These are phyloP conservation scores for Ditylenchus weischeri DNA, from an alignment of 2,888 invertebrate species.

Conservation along the genomic window DNA sequence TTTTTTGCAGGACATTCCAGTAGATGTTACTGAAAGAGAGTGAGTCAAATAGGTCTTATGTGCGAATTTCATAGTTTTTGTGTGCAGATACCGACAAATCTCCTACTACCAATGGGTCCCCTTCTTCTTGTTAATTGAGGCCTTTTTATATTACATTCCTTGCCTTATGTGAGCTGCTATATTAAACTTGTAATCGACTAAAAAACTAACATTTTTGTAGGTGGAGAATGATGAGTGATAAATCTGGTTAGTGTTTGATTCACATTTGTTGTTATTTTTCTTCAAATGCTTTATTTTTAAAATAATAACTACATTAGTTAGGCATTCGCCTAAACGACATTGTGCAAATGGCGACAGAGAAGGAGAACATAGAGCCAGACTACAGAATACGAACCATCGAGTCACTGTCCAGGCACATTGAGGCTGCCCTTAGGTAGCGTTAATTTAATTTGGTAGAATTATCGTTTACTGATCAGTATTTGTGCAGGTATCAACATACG, in stretches of 20 bases:
- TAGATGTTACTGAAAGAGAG: constrained; percentile 60
- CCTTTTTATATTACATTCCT: constrained; percentile 63
- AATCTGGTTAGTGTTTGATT: constrained; percentile 58
- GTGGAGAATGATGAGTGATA: constrained; percentile 62
- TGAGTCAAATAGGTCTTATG: no score
- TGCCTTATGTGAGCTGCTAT: constrained; percentile 57
- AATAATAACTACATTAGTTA: constrained; percentile 19
- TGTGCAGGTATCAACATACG: constrained; percentile 55
- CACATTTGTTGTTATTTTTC: neutral
- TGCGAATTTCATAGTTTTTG: no score
- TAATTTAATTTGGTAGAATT: no score
- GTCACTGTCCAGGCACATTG: constrained; percentile 56
- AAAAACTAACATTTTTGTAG: no score
- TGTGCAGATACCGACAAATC: constrained; percentile 47
- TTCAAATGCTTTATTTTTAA: neutral
- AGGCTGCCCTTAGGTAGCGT: constrained; percentile 50
- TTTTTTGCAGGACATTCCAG: constrained; percentile 53
- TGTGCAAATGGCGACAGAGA: constrained; percentile 58
- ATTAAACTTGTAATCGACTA: no score
- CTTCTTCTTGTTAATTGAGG: constrained; percentile 60
- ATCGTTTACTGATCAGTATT: neutral
- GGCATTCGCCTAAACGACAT: constrained; percentile 58
- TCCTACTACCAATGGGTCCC: constrained; percentile 58
- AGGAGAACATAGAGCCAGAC: constrained; percentile 58
- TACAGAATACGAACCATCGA: constrained; percentile 56